A percentile compares a stretch with the other conserved stretches of the same genome.
Conservation (phyloP, 1,140 invertebrate genomes). For the Trachymyrmex cornetzi region DNA sequence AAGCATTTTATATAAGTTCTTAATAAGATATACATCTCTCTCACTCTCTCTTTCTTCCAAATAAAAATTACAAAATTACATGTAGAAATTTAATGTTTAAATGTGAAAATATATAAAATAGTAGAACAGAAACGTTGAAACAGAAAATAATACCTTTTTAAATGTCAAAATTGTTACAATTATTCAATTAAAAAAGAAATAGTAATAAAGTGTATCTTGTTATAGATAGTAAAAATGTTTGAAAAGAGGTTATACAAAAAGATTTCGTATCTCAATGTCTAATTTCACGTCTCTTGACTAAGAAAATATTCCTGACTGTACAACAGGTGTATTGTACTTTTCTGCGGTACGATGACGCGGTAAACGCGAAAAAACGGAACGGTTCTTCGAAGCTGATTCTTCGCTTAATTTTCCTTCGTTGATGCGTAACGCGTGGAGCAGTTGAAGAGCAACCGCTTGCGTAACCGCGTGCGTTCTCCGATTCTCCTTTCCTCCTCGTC, state of each 20-base stretch:
- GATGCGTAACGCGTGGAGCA: constrained; percentile 44
- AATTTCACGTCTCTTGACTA: constrained; percentile 11
- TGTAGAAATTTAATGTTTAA: neutral
- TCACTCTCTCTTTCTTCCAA: neutral
- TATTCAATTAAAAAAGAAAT: neutral
- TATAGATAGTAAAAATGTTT: neutral
- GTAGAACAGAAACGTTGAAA: neutral
- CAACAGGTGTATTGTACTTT: constrained; percentile 8
- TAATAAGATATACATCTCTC: neutral
- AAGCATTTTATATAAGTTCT: constrained; percentile 31
- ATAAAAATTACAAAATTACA: constrained; percentile 15
- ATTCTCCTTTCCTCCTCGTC: constrained; percentile 21
- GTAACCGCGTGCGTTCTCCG: constrained; percentile 21
- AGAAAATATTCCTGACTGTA: constrained; percentile 25
- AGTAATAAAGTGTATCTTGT: neutral
- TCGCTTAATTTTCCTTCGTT: constrained; percentile 39
- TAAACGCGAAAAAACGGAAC: constrained; percentile 34
- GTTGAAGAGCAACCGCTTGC: constrained; percentile 39
- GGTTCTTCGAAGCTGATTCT: constrained; percentile 42
- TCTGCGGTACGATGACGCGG: constrained; percentile 17
- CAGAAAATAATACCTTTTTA: neutral
- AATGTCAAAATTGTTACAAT: neutral
- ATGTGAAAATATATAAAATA: neutral
- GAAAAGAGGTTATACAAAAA: neutral
- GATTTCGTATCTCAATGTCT: neutral